phyloP scores from a whole-genome alignment of 2,113 vertebrate genomes.

The Callopanchax toddi region DNA sequence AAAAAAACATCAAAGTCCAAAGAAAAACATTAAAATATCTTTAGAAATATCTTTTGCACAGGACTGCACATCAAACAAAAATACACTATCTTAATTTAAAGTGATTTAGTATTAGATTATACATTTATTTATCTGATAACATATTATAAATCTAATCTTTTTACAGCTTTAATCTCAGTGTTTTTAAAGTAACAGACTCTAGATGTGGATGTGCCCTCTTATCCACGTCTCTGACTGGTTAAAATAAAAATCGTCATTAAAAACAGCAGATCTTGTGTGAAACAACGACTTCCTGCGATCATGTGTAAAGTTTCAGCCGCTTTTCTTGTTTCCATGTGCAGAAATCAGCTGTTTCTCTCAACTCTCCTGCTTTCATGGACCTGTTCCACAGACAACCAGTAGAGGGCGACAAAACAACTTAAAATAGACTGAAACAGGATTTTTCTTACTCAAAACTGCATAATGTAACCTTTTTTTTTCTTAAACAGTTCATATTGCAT shows the following conservation, averaged over 20 bases:
- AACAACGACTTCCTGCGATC: conserved; percentile 10
- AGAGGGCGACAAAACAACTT: conserved; percentile 36
- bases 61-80: conserved; percentile 15
- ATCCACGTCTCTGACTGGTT: conserved; percentile 32
- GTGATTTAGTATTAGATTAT: conserved; percentile 8
- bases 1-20: too few species aligned
- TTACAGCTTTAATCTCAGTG: conserved; percentile 11
- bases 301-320: background rate
- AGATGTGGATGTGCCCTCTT: conserved; percentile 27
- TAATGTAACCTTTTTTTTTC: conserved; percentile 31
- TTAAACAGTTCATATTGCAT: conserved; percentile 36
- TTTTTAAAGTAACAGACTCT: background rate
- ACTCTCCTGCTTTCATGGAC: conserved; percentile 44
- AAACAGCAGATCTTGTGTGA: conserved; percentile 5
- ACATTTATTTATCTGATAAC: conserved; percentile 22
- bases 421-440: conserved; percentile 18
- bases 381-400: conserved; percentile 29
- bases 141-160: conserved; percentile 11
- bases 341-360: conserved; percentile 18
- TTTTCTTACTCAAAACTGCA: conserved; percentile 43
- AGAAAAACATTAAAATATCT: background rate
- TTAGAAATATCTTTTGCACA: too few species aligned
- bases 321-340: conserved; percentile 18
- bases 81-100: conserved; percentile 31
- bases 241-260: conserved; percentile 2